A percentile compares a stretch with the other conserved stretches of the same genome.
Conservation (phyloP, 2,888 invertebrate species). For the Eulithis prunata region DNA sequence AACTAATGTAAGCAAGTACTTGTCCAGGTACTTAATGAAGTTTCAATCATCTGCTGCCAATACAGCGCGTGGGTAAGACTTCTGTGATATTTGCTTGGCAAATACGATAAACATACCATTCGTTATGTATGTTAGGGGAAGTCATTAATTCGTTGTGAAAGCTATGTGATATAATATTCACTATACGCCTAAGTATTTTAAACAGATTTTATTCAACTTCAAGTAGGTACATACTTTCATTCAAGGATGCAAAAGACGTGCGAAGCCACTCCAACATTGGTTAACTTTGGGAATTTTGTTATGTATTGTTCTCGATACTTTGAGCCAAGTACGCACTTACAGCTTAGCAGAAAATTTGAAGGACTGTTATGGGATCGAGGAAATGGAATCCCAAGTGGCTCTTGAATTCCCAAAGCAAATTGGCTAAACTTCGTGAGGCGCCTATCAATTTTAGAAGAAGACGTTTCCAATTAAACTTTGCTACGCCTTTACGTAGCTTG, state of each 20-base stretch:
- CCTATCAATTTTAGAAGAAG: constrained; percentile 72
- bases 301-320: constrained; percentile 36
- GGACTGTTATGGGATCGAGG: constrained; percentile 51
- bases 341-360: constrained; percentile 50
- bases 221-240: constrained; percentile 13
- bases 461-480: constrained; percentile 80
- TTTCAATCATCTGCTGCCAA: constrained; percentile 29
- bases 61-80: constrained; percentile 20
- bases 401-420: constrained; percentile 66
- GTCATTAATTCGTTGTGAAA: constrained; percentile 7
- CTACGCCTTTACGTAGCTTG: constrained; percentile 47
- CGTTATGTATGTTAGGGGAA: constrained; percentile 3
- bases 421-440: constrained; percentile 66
- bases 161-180: background rate
- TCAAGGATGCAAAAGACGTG: constrained; percentile 16
- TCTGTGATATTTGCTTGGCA: constrained; percentile 13
- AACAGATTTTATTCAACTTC: background rate
- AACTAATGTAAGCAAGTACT: constrained; percentile 40
- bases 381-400: constrained; percentile 58
- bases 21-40: constrained; percentile 22
- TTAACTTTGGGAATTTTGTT: constrained; percentile 25
- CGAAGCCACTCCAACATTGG: constrained; percentile 24
- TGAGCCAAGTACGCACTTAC: constrained; percentile 30
- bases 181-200: background rate
- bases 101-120: constrained; percentile 17